phyloP scores from a whole-genome alignment of 2,113 vertebrate genomes.

The Athene cunicularia region DNA sequence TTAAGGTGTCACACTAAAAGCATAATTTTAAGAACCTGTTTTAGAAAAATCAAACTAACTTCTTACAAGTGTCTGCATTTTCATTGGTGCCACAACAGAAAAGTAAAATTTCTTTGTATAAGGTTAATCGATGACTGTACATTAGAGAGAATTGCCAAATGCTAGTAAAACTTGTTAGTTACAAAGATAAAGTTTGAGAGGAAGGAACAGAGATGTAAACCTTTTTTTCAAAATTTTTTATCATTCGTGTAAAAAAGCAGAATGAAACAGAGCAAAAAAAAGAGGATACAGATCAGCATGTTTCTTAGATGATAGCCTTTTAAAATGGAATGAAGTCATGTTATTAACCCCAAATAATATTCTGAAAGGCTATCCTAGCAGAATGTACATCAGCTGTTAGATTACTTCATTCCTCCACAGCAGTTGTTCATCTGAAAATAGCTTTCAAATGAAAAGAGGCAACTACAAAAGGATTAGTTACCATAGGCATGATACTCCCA shows the following conservation, averaged over 20 bases:
- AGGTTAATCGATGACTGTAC: background rate
- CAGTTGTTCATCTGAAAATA: constrained; percentile 94
- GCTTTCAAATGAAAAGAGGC: constrained; percentile 81
- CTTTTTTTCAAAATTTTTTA: background rate
- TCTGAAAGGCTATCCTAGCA: constrained; percentile 77
- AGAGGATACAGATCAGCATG: background rate
- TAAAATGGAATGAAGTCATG: constrained; percentile 58
- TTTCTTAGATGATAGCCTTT: constrained; percentile 34
- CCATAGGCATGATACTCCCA: constrained; percentile 78
- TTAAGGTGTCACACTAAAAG: background rate
- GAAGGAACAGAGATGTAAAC: background rate
- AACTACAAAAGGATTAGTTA: constrained; percentile 89
- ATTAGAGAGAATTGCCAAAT: background rate
- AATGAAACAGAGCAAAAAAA: background rate
- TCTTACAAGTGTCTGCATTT: background rate
- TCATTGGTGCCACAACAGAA: background rate
- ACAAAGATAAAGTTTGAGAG: background rate
- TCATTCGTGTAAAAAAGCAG: background rate
- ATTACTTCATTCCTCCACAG: constrained; percentile 80
- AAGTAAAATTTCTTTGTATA: background rate
- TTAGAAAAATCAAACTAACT: background rate
- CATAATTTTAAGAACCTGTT: background rate
- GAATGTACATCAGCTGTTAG: constrained; percentile 90
- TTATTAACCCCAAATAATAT: constrained; percentile 77
- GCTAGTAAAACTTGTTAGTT: constrained; percentile 31